phyloP scores from a whole-genome alignment of 2,888 invertebrate genomes.

The Saturnia pavonia region DNA sequence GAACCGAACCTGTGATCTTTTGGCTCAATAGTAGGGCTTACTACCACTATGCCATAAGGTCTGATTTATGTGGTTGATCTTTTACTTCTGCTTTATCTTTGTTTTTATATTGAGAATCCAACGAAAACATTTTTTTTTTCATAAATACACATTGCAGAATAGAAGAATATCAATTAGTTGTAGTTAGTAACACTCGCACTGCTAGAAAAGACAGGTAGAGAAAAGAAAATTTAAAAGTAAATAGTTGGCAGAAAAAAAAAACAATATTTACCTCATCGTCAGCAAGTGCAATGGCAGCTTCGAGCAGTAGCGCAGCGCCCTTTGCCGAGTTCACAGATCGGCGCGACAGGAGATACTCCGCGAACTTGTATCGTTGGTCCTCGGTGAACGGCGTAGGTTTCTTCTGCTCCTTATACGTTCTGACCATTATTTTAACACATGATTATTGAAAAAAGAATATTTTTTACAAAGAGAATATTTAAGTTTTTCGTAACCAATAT shows the following conservation, averaged over 20 bases:
- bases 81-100: too few relatives aligned
- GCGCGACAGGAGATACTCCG: constrained; percentile 93
- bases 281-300: constrained; percentile 87
- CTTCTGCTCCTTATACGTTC: constrained; percentile 59
- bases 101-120: too few relatives aligned
- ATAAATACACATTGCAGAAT: too few relatives aligned
- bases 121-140: too few relatives aligned
- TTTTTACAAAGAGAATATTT: too few relatives aligned
- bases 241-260: neutral
- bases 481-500: neutral
- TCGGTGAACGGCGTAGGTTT: constrained; percentile 83
- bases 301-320: constrained; percentile 91
- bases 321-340: constrained; percentile 93
- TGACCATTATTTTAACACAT: constrained; percentile 28
- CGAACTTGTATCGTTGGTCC: constrained; percentile 93
- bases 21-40: too few relatives aligned
- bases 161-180: too few relatives aligned
- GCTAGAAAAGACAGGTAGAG: too few relatives aligned
- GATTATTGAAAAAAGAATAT: neutral
- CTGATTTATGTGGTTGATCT: too few relatives aligned
- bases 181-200: too few relatives aligned
- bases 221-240: neutral
- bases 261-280: constrained; percentile 82
- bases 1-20: too few relatives aligned
- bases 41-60: too few relatives aligned